Base-by-base conservation (phyloP, 2,797 vertebrate genomes). In the Myotis findleyi region DNA sequence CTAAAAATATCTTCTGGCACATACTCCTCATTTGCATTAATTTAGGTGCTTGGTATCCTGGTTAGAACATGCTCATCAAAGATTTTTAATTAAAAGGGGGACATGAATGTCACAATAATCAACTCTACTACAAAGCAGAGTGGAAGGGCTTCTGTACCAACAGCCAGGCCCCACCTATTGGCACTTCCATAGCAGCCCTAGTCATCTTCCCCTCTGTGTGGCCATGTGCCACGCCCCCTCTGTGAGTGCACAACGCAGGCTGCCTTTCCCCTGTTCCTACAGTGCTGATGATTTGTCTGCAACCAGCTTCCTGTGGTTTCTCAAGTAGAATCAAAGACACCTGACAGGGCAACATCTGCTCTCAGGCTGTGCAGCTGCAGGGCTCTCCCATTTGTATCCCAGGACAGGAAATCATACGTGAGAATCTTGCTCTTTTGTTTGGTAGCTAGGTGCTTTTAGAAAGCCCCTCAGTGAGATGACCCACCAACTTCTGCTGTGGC, bases 311-410 rank as follows among this genome's bases (percentile, higher is more conserved):
- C 98, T 89, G 83, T 89, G 92, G 96, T 83, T 97, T 94, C 66
- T 87, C 75, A 89, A 98, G 96, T 88, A 93, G 96, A 98, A 98
- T 97, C 98, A 98, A 94, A 98, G 98, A 97, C 96, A 98, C 96
- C 98, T 98, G 95, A 96, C 97, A 98, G 97, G 97, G 96, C 95
- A 98, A 97, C 98, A 98, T 95, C 98, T 98, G 98, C 88, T 98
- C 44, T 96, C 87, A 96, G 97, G 88, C 97, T 98, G 92, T 57
- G 94, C 98, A 98, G 98, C 97, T 97, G 96, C 97, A 97, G 97
- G 97, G 95, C 95, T 96, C 95, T 97, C 96, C 97, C 94, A 97
- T 97, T 97, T 97, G 97, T 94, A 97, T 97, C 90, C 91, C 93
- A 96, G 86, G 87, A 87, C 18, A 68, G 87, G 30, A 80, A 94